Conservation (phyloP, 1,140 invertebrate genomes). For the Drosophila varians region DNA sequence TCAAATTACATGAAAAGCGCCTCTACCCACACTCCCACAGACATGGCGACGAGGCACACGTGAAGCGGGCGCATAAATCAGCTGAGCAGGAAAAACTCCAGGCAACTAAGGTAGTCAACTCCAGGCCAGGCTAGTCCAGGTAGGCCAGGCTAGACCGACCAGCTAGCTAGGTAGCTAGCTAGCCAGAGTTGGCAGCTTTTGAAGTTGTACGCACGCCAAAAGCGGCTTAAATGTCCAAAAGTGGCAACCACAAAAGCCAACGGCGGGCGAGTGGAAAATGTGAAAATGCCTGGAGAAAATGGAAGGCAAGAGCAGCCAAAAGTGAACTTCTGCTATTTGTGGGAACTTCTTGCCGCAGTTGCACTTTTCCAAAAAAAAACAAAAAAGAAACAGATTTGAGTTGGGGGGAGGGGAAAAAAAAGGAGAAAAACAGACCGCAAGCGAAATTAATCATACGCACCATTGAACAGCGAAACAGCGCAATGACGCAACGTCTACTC, state of each 20-base stretch:
- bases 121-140: too few species aligned
- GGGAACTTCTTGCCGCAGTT: conserved; percentile 58
- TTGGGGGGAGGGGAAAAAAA: too few species aligned
- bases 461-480: conserved; percentile 56
- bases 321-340: conserved; percentile 60
- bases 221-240: conserved; percentile 82
- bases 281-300: conserved; percentile 77
- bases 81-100: conserved; percentile 45
- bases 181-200: conserved; percentile 56
- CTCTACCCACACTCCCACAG: conserved; percentile 43
- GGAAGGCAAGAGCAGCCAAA: conserved; percentile 64
- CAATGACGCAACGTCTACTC: conserved; percentile 57
- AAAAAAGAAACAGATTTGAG: conserved; percentile 4
- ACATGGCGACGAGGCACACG: conserved; percentile 11
- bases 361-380: conserved; percentile 18
- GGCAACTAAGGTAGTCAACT: conserved; percentile 3
- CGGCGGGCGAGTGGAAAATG: conserved; percentile 67
- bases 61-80: conserved; percentile 68
- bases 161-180: not conserved
- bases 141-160: conserved; percentile 4
- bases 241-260: conserved; percentile 59
- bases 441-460: conserved; percentile 78
- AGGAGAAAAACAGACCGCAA: conserved; percentile 31
- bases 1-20: conserved; percentile 80
- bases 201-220: conserved; percentile 80